Evolutionary conservation across 2,797 vertebrate genomes (phyloP), one percentile per base, ranked within the genome.

Genomic region (Tokudaia tokunoshimensis): DNA sequence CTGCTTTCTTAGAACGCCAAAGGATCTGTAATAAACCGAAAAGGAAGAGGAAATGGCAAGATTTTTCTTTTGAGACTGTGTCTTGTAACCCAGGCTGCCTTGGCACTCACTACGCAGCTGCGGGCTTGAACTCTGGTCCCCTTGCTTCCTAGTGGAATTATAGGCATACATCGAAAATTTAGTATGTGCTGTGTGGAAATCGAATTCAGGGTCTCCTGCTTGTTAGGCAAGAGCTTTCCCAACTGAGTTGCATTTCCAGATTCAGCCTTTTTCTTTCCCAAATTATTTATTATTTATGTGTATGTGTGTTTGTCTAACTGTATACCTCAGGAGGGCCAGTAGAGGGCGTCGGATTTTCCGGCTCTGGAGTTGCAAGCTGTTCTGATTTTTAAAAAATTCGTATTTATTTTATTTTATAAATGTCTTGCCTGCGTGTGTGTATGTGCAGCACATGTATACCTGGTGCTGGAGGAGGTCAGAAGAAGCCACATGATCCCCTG

Each of bases 11-110:
- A 76, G 44, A 92, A 91, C 24, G 14, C 8, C 5, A 50, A 94
- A 92, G 74, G n/a, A 55, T 63, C 24, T 47, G 24, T 72, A 84
- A 91, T 63, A 82, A 88, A 55, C 44, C 75, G 82, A 90, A 61
- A 82, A 92, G 31, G 20, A 24, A 94, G 67, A 65, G 55, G 80
- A 84, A 67, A 44, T 50, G 41, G 22, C 61, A 50, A 50, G 17
- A 4, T 72, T n/a, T n/a, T 12, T 55, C 72, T 37, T 41, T 37
- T 17, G 84, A 86, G 47, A 37, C 44, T 22, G 19, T 50, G 44
- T 70, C 22, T 24, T 72, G 50, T 87, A 87, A 37, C 34, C 14
- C 50, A 31, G 50, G n/a, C 50, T 87, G 34, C 8, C 34, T 37
- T 26, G 3, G 2, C 14, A 57, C 50, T 87, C 50, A 70, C 12